Conservation (phyloP, 2,888 invertebrate species). For the Agriopis leucophaearia region DNA sequence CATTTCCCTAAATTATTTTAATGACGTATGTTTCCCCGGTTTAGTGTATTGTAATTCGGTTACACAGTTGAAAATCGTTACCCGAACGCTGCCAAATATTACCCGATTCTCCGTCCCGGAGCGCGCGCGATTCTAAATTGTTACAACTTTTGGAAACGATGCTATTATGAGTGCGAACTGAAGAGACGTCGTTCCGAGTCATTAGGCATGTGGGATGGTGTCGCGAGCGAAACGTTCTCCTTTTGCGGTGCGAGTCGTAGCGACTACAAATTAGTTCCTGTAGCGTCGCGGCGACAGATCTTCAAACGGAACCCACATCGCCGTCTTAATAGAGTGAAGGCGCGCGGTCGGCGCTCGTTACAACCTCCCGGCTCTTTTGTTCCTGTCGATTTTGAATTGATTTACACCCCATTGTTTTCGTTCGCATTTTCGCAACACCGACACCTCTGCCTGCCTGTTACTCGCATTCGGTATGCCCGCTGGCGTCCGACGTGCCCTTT, state of each 20-base stretch:
- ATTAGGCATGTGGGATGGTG: constrained; percentile 68
- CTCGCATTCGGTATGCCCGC: constrained; percentile 60
- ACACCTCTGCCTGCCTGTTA: constrained; percentile 51
- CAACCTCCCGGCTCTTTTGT: constrained; percentile 67
- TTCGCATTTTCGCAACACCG: constrained; percentile 50
- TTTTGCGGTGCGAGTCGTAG: constrained; percentile 62
- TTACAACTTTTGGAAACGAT: constrained; percentile 53
- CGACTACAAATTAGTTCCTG: constrained; percentile 76
- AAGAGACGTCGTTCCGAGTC: constrained; percentile 59
- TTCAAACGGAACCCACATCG: constrained; percentile 62
- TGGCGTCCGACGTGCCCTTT: constrained; percentile 54
- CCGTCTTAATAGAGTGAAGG: constrained; percentile 68
- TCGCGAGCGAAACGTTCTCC: constrained; percentile 60
- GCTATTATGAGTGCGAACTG: constrained; percentile 52
- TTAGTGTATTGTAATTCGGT: constrained; percentile 73
- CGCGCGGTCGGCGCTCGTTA: constrained; percentile 60
- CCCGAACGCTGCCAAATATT: constrained; percentile 64
- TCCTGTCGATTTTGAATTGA: constrained; percentile 70
- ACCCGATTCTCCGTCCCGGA: constrained; percentile 34
- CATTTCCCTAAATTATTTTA: constrained; percentile 80
- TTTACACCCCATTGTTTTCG: constrained; percentile 76
- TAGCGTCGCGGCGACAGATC: constrained; percentile 60
- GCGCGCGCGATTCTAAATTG: constrained; percentile 49
- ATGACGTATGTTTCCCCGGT: constrained; percentile 72
- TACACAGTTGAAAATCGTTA: constrained; percentile 62